Percentiles rank a stretch among this genome's conserved stretches.
Evolutionary conservation across 1,140 invertebrate genomes (phyloP).

Genomic region (Drosophila mayri): DNA sequence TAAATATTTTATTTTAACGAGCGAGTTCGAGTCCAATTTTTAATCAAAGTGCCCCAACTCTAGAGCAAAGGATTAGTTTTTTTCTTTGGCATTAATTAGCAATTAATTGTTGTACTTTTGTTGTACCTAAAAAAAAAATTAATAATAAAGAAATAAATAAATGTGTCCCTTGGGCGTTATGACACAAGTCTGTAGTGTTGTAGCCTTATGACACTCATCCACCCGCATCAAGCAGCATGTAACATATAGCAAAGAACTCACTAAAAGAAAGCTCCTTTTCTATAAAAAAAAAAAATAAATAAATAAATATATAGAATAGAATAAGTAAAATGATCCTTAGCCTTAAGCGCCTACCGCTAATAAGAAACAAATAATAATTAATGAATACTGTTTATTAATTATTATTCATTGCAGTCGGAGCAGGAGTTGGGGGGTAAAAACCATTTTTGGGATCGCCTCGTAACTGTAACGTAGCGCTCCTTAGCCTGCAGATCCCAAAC

Average conservation of each 20-base stretch:
- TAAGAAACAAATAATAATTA: slow-evolving; percentile 17
- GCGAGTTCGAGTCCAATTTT: slow-evolving; percentile 19
- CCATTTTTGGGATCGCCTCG: slow-evolving; percentile 16
- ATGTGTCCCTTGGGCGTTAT: too few relatives aligned
- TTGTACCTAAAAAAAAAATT: slow-evolving; percentile 27
- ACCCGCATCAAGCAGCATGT: slow-evolving; percentile 34
- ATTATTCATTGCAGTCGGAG: background rate
- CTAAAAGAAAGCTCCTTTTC: slow-evolving; percentile 43
- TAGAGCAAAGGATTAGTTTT: slow-evolving; percentile 21
- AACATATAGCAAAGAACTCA: slow-evolving; percentile 49
- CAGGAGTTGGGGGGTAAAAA: slow-evolving; percentile 1
- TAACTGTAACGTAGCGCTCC: slow-evolving; percentile 33
- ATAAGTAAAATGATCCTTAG: slow-evolving; percentile 52
- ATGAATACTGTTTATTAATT: slow-evolving; percentile 5
- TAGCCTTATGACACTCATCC: too few relatives aligned
- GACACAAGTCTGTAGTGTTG: too few relatives aligned
- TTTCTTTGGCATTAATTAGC: slow-evolving; percentile 38
- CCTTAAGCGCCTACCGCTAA: slow-evolving; percentile 64
- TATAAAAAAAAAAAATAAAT: background rate
- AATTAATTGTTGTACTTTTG: slow-evolving; percentile 56
- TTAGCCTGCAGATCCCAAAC: slow-evolving; percentile 17
- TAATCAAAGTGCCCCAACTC: slow-evolving; percentile 24
- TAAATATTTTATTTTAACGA: slow-evolving; percentile 32
- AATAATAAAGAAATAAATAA: background rate
- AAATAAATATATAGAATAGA: background rate